Conservation (phyloP, 2,797 vertebrate species). For the Brotula barbata region DNA sequence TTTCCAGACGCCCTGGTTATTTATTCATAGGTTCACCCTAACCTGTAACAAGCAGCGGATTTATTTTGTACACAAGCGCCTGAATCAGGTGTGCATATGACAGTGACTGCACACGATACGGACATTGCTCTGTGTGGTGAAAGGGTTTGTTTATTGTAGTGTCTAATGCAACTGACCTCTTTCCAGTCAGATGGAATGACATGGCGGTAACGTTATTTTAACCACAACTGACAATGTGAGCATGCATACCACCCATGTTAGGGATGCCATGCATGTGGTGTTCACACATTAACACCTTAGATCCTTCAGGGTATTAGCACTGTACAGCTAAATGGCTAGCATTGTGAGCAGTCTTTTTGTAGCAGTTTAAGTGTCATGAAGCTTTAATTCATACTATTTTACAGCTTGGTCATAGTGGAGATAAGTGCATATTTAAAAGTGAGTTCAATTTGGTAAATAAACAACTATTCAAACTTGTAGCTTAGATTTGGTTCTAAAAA, state of each 20-base stretch:
- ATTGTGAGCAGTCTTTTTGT: slow-evolving; percentile 24
- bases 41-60: slow-evolving; percentile 36
- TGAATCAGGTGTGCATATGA: slow-evolving; percentile 50
- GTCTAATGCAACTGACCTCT: slow-evolving; percentile 52
- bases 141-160: slow-evolving; percentile 48
- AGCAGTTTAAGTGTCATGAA: slow-evolving; percentile 8
- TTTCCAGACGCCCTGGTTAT: slow-evolving; percentile 38
- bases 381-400: slow-evolving; percentile 18
- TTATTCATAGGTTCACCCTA: slow-evolving; percentile 59
- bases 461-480: slow-evolving; percentile 16
- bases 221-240: slow-evolving; percentile 50
- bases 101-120: slow-evolving; percentile 37
- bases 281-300: slow-evolving; percentile 12
- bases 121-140: slow-evolving; percentile 34
- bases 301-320: slow-evolving; percentile 34
- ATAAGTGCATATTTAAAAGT: not conserved
- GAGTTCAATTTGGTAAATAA: slow-evolving; percentile 11
- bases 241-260: slow-evolving; percentile 56
- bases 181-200: slow-evolving; percentile 52
- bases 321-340: slow-evolving; percentile 17
- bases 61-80: slow-evolving; percentile 31
- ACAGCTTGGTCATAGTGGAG: not conserved
- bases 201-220: slow-evolving; percentile 48
- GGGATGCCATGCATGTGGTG: slow-evolving; percentile 12
- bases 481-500: slow-evolving; percentile 27